Evolutionary conservation across 2,113 vertebrate genomes (phyloP).

Genomic region (Brachypodius melanocephalos): DNA sequence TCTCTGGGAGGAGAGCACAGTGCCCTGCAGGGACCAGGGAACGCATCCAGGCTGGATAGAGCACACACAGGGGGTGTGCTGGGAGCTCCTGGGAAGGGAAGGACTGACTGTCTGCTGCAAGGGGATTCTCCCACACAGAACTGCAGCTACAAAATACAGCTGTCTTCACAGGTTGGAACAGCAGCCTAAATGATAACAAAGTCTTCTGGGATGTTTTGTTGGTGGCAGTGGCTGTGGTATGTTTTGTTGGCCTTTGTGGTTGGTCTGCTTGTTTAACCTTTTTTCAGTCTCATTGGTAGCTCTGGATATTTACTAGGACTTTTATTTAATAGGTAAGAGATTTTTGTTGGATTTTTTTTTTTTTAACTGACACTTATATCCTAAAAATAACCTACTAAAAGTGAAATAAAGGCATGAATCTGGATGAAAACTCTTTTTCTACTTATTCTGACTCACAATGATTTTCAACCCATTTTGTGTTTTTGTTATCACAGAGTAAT

Average conservation of each 20-base stretch:
- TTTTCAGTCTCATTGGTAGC: not conserved
- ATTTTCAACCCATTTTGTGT: not conserved
- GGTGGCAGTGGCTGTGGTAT: rapidly evolving
- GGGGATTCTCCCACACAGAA: not conserved
- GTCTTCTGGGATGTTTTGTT: not conserved
- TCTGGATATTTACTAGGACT: not conserved
- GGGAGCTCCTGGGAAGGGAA: rapidly evolving
- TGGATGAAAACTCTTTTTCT: not conserved
- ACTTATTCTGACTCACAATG: not conserved
- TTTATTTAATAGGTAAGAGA: not conserved
- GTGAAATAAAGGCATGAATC: not conserved
- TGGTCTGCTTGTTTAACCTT: rapidly evolving
- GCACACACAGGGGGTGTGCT: rapidly evolving
- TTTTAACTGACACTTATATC: not conserved
- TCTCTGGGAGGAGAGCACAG: too few species aligned
- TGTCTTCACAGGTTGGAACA: not conserved
- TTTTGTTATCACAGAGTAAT: not conserved
- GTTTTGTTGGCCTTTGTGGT: not conserved
- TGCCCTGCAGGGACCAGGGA: not conserved
- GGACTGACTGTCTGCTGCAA: not conserved
- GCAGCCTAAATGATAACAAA: not conserved
- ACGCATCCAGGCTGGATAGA: rapidly evolving
- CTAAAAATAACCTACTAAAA: not conserved
- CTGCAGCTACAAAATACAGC: not conserved
- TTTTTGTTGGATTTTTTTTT: not conserved